Evolutionary conservation across 2,888 invertebrate species (phyloP).

Genomic region (Athripsodes cinereus): DNA sequence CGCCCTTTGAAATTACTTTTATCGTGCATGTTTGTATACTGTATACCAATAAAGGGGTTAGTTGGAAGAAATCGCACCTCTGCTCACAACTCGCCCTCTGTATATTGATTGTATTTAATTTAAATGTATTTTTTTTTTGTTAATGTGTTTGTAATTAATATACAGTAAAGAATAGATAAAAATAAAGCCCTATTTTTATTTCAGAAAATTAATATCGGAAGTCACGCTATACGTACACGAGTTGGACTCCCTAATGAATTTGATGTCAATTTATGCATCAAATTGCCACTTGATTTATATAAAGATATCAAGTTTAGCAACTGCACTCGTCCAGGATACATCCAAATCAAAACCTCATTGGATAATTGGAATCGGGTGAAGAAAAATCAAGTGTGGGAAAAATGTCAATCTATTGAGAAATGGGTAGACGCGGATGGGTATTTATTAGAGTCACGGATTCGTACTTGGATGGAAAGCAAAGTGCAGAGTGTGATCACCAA

Average conservation of each 20-base stretch:
- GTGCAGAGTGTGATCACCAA: neutral
- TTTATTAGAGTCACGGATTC: constrained; percentile 9
- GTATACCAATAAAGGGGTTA: too few species aligned
- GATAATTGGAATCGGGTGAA: constrained; percentile 4
- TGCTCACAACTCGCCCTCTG: too few species aligned
- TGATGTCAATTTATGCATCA: constrained; percentile 9
- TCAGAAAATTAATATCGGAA: constrained; percentile 6
- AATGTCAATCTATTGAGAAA: constrained; percentile 6
- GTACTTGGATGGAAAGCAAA: constrained; percentile 14
- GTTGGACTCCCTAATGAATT: constrained; percentile 7
- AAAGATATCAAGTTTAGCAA: neutral
- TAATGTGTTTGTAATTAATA: too few species aligned
- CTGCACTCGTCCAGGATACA: neutral
- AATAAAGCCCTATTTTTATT: neutral
- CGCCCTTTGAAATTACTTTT: too few species aligned
- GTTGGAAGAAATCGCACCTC: too few species aligned
- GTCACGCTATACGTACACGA: constrained; percentile 1
- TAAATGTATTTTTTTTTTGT: too few species aligned
- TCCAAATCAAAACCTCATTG: constrained; percentile 10
- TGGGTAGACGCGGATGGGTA: constrained; percentile 10
- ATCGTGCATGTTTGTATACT: too few species aligned
- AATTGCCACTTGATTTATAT: constrained; percentile 7
- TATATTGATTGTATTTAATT: too few species aligned
- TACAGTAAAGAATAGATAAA: too few species aligned
- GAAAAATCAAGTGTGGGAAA: constrained; percentile 9